Conservation (phyloP, 2,888 invertebrate genomes). For the Dascillus cervinus region DNA sequence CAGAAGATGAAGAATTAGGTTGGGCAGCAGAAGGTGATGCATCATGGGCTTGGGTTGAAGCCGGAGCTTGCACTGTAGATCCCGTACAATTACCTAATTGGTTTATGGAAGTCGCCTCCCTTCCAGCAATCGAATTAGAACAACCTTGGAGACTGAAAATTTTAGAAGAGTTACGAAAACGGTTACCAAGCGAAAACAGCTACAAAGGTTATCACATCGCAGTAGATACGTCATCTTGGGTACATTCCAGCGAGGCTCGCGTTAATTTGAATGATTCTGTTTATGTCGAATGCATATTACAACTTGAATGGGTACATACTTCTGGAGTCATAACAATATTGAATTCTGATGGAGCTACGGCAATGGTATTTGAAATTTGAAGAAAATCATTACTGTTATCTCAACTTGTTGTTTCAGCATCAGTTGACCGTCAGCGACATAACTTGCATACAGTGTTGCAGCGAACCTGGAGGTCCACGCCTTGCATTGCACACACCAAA, state of each 20-base stretch:
- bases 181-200: slow-evolving; percentile 36
- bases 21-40: slow-evolving; percentile 76
- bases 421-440: slow-evolving; percentile 71
- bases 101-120: slow-evolving; percentile 39
- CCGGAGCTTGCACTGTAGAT: slow-evolving; percentile 70
- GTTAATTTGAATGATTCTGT: slow-evolving; percentile 32
- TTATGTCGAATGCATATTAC: slow-evolving; percentile 70
- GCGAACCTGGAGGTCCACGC: slow-evolving; percentile 72
- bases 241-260: slow-evolving; percentile 73
- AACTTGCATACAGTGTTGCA: slow-evolving; percentile 66
- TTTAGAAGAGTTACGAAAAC: slow-evolving; percentile 57
- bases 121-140: slow-evolving; percentile 52
- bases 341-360: slow-evolving; percentile 68
- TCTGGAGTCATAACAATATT: slow-evolving; percentile 63
- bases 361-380: slow-evolving; percentile 56
- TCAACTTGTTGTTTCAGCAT: slow-evolving; percentile 40
- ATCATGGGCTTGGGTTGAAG: slow-evolving; percentile 66
- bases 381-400: background rate
- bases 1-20: slow-evolving; percentile 70
- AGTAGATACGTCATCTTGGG: slow-evolving; percentile 79
- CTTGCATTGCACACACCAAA: slow-evolving; percentile 67
- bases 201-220: slow-evolving; percentile 60
- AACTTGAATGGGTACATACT: slow-evolving; percentile 72
- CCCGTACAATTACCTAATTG: slow-evolving; percentile 69
- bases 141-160: slow-evolving; percentile 72